phyloP scores from a whole-genome alignment of 2,113 vertebrate species.

The Gallinago undulata region DNA sequence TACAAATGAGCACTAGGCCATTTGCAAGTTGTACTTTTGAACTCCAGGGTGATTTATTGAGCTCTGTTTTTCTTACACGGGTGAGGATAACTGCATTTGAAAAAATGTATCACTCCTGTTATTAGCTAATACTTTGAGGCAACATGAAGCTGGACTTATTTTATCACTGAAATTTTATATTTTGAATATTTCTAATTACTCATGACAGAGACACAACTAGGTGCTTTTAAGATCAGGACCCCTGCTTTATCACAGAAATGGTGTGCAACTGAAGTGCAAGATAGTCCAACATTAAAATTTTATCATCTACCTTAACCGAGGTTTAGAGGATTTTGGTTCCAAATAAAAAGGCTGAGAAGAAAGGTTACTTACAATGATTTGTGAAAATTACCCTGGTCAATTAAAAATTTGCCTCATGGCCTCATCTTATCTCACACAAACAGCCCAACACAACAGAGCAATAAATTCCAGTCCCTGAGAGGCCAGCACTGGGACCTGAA shows the following conservation, averaged over 20 bases:
- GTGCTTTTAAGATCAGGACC: neutral
- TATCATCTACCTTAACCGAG: neutral
- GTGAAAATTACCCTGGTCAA: neutral
- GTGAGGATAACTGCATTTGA: neutral
- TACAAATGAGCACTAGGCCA: neutral
- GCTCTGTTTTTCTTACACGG: neutral
- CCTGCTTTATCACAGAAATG: neutral
- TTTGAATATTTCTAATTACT: neutral
- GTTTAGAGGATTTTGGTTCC: neutral
- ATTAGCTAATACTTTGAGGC: neutral
- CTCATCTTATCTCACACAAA: slow-evolving; percentile 16
- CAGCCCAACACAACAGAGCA: neutral
- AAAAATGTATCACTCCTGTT: neutral
- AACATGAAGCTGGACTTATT: neutral
- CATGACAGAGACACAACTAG: neutral
- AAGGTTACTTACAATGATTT: slow-evolving; percentile 12
- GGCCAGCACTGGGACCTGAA: neutral
- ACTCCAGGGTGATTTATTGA: neutral
- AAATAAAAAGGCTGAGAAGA: neutral
- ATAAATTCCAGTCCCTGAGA: slow-evolving; percentile 5
- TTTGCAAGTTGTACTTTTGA: neutral
- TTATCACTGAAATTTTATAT: neutral
- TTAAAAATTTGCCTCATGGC: slow-evolving; percentile 7
- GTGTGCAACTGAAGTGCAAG: neutral
- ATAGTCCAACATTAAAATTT: neutral